These are phyloP conservation scores for Adela reaumurella DNA, from an alignment of 2,888 invertebrate genomes.

Conservation along the genomic window DNA sequence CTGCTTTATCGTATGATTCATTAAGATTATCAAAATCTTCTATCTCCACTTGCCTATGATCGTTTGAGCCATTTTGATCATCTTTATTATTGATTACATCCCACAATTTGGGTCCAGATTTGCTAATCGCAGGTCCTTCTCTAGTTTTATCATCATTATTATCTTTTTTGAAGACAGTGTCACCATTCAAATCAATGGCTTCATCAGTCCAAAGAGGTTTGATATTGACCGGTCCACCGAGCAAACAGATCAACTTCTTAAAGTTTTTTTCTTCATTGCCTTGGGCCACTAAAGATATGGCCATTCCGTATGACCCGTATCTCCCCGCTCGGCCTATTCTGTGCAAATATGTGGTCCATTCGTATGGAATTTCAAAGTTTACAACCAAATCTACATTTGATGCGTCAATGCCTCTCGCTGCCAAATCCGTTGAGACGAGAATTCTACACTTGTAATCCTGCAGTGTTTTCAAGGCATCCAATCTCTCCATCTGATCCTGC, in stretches of 20 bases:
- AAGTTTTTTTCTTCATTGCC: slow-evolving; percentile 62
- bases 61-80: background rate
- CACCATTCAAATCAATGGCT: slow-evolving; percentile 11
- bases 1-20: slow-evolving; percentile 18
- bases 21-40: slow-evolving; percentile 21
- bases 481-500: slow-evolving; percentile 74
- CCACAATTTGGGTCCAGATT: background rate
- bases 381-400: slow-evolving; percentile 90
- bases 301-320: slow-evolving; percentile 82
- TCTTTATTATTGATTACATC: background rate
- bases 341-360: slow-evolving; percentile 85
- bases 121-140: background rate
- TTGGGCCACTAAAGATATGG: slow-evolving; percentile 69
- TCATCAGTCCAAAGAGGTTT: slow-evolving; percentile 26
- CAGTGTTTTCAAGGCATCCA: slow-evolving; percentile 71
- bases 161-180: too few species aligned
- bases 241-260: slow-evolving; percentile 50
- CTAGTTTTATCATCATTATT: slow-evolving; percentile 2
- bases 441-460: slow-evolving; percentile 80
- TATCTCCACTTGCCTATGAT: slow-evolving; percentile 4
- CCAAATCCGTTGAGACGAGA: slow-evolving; percentile 85
- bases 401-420: slow-evolving; percentile 92
- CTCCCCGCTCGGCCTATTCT: slow-evolving; percentile 94
- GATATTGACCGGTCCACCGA: slow-evolving; percentile 38
- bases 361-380: slow-evolving; percentile 82